Percentiles rank a stretch among this genome's conserved stretches.
These are phyloP conservation scores for Apamea epomidion DNA, from an alignment of 2,888 invertebrate species.

Conservation along the genomic window DNA sequence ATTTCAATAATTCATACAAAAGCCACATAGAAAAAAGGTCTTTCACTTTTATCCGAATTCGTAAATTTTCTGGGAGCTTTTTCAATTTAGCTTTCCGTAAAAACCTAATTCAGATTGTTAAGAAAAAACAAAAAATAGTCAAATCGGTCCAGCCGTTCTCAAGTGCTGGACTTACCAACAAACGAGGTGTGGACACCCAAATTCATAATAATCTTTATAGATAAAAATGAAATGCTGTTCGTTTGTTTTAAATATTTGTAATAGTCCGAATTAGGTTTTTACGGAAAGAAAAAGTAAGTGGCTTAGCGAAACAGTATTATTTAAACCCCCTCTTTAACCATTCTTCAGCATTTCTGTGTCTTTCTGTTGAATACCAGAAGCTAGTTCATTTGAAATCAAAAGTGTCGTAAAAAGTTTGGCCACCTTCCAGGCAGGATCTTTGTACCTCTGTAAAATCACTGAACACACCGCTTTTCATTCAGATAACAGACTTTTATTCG, in stretches of 20 bases:
- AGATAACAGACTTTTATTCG: background rate
- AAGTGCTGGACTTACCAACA: background rate
- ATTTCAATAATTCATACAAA: no score
- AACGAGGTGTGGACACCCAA: no score
- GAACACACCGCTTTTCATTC: background rate
- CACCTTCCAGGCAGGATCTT: constrained; percentile 3
- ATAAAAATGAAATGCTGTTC: background rate
- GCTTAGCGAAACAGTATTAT: background rate
- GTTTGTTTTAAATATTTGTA: background rate
- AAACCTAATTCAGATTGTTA: no score
- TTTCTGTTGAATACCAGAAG: background rate
- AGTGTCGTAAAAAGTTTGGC: constrained; percentile 27
- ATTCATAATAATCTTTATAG: no score
- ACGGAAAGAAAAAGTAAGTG: background rate
- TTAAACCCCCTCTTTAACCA: background rate
- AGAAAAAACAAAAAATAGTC: background rate
- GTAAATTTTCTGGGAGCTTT: no score
- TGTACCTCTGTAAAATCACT: background rate
- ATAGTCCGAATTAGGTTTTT: no score
- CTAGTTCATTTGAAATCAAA: constrained; percentile 12
- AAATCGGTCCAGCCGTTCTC: background rate
- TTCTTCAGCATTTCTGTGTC: background rate
- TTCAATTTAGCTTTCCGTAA: background rate
- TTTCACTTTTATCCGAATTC: background rate
- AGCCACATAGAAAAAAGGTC: background rate